These are phyloP conservation scores for Tetragonula carbonaria DNA, from an alignment of 2,888 invertebrate species.

Conservation along the genomic window DNA sequence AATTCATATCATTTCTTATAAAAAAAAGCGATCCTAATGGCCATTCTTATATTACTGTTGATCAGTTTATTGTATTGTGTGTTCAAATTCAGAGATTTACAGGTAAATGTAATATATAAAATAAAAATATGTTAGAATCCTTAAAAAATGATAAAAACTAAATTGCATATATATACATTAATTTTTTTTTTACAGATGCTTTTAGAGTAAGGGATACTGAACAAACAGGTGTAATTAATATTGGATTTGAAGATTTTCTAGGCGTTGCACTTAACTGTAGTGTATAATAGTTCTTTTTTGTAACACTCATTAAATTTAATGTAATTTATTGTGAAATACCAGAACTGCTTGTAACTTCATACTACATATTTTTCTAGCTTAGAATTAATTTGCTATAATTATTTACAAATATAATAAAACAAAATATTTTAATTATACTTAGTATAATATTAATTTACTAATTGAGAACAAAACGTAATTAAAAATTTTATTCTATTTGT, in stretches of 20 bases:
- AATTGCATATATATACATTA: background rate
- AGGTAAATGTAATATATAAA: constrained; percentile 70
- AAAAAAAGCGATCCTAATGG: constrained; percentile 88
- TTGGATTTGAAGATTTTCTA: constrained; percentile 96
- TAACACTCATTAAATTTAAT: constrained; percentile 18
- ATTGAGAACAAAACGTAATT: background rate
- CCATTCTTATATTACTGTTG: constrained; percentile 90
- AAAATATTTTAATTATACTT: background rate
- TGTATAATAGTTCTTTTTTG: constrained; percentile 78
- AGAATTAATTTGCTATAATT: background rate
- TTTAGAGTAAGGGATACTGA: constrained; percentile 92
- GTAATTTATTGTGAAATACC: background rate
- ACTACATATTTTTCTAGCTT: background rate
- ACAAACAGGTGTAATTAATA: constrained; percentile 92
- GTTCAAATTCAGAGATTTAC: constrained; percentile 94
- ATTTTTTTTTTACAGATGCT: constrained; percentile 87
- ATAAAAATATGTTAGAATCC: background rate
- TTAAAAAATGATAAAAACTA: constrained; percentile 6
- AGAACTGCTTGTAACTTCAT: background rate
- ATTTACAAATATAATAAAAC: background rate
- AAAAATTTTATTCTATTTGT: background rate
- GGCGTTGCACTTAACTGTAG: constrained; percentile 92
- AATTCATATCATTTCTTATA: constrained; percentile 90
- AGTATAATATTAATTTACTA: background rate
- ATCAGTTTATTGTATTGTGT: constrained; percentile 94